Evolutionary conservation across 92 coral and sea anemone species (phyloP), one percentile per base, ranked within the genome.

Genomic region (Siderastrea siderea): DNA sequence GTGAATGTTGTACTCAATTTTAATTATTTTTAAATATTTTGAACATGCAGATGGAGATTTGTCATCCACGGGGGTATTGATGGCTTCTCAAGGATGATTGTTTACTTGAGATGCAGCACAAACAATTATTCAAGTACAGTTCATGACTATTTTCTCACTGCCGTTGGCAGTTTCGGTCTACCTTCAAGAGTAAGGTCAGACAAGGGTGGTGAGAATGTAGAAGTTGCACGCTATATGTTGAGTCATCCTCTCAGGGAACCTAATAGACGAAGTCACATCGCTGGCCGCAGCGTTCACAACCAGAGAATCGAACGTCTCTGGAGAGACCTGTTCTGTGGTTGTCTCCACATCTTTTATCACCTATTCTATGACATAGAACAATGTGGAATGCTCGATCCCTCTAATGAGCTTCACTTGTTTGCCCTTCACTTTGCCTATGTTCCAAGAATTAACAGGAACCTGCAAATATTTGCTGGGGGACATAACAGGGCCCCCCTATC

Each of bases 391-490:
- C 92, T 88, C 73, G 90, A 88, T 45, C 68, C 85, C 26, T 55
- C 89, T 5, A 88, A 83, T 83, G 89, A 88, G 59, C 61, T 77
- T n/a, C 93, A 90, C 65, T 61, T 90, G 67, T 90, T 90, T 86
- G 68, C 83, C 16, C 80, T 86, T 53, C 93, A 90, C 79, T 87
- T 84, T 70, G 88, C 74, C 26, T 91, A 54, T 87, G 70, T 91
- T 63, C 94, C 94, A 91, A 72, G 94, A 63, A 88, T 91, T 16
- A 91, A 91, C 91, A 50, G 75, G 19, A 88, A 77, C 75, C 86
- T 90, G 17, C 93, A 90, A 81, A 64, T 77, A 71, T 90, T 86
- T 87, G 68, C 67, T 45, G 84, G 64, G 55, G 92, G 87, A 43
- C 86, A 76, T 77, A 82, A 91, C 88, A 91, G 90, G 72, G 88